These are phyloP conservation scores for Idaea aversata DNA, from an alignment of 2,888 invertebrate species.

Conservation along the genomic window DNA sequence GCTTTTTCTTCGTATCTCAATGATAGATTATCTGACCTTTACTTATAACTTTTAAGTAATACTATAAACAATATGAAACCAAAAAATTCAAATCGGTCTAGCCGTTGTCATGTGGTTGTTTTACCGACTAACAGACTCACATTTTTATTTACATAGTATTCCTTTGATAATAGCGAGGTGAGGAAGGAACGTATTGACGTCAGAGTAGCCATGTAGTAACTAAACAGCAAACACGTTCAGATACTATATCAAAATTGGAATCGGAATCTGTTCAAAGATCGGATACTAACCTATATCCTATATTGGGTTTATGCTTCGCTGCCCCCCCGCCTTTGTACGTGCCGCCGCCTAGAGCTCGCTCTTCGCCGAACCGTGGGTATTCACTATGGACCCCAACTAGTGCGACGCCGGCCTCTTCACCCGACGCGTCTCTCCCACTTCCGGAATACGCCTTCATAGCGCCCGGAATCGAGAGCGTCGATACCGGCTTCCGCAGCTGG, in stretches of 20 bases:
- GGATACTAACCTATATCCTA: conserved; percentile 86
- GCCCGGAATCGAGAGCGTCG: conserved; percentile 97
- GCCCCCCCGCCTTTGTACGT: conserved; percentile 87
- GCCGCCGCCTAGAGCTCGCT: conserved; percentile 88
- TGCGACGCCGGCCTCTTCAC: conserved; percentile 93
- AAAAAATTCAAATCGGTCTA: too few species aligned
- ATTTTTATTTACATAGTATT: too few species aligned
- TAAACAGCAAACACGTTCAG: background rate
- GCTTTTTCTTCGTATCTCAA: too few species aligned
- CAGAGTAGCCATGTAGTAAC: background rate
- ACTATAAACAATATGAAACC: too few species aligned
- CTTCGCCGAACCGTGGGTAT: conserved; percentile 94
- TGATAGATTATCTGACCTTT: too few species aligned
- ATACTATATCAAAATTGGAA: background rate
- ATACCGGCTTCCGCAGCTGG: conserved; percentile 98
- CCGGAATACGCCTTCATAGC: conserved; percentile 90
- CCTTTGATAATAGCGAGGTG: too few species aligned
- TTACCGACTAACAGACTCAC: too few species aligned
- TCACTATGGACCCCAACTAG: conserved; percentile 94
- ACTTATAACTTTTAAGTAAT: too few species aligned
- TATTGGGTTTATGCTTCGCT: conserved; percentile 95
- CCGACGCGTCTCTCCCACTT: conserved; percentile 80
- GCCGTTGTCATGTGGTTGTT: too few species aligned
- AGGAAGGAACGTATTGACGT: background rate
- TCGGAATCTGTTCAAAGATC: conserved; percentile 15